These are phyloP conservation scores for Himalopsyche anomala DNA, from an alignment of 2,888 invertebrate species.

Conservation along the genomic window DNA sequence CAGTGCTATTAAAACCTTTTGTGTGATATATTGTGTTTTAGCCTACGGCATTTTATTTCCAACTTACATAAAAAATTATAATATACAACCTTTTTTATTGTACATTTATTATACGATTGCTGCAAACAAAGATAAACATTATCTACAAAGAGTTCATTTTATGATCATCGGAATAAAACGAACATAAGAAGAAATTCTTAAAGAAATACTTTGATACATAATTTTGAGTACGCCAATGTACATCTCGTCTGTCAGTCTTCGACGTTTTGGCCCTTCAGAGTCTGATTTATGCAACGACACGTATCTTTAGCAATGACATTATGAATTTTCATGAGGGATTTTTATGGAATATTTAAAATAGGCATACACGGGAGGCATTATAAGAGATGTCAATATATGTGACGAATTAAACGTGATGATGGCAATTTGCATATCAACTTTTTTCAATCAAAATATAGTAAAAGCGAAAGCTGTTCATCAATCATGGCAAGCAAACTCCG, in stretches of 20 bases:
- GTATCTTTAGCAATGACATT: constrained; percentile 52
- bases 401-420: constrained; percentile 18
- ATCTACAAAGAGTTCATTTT: too few species aligned
- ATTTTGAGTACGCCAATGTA: neutral
- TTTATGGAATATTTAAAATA: constrained; percentile 47
- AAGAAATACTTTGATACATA: too few species aligned
- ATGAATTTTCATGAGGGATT: constrained; percentile 61
- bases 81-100: too few species aligned
- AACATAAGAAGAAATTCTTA: too few species aligned
- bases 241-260: neutral
- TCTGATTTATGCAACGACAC: constrained; percentile 54
- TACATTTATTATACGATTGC: too few species aligned
- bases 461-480: constrained; percentile 10
- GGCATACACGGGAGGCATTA: neutral
- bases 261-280: constrained; percentile 1
- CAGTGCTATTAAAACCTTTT: too few species aligned
- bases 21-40: too few species aligned
- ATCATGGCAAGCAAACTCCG: neutral
- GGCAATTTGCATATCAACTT: constrained; percentile 21
- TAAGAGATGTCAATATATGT: constrained; percentile 13
- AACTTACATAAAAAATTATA: too few species aligned
- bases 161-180: too few species aligned
- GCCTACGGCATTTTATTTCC: too few species aligned
- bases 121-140: too few species aligned
- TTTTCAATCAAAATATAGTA: constrained; percentile 2